Conservation (phyloP, 2,113 vertebrate species). For the Galemys pyrenaicus region DNA sequence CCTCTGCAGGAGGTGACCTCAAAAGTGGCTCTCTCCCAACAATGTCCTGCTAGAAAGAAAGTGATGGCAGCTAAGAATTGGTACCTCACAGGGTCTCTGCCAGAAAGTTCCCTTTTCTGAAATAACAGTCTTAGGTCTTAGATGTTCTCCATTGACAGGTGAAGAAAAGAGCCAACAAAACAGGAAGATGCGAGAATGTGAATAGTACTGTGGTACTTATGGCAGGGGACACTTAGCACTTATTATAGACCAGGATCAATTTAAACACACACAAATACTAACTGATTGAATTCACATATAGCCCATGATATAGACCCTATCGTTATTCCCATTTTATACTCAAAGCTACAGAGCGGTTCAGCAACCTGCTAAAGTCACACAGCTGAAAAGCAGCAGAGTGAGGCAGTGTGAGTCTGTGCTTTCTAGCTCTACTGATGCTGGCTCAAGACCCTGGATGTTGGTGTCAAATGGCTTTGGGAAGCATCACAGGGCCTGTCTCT, state of each 20-base stretch:
- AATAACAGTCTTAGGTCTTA: not conserved
- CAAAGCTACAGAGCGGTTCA: constrained; percentile 23
- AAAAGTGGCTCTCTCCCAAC: not conserved
- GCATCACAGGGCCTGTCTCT: not conserved
- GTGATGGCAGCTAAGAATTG: no score
- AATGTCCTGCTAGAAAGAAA: not conserved
- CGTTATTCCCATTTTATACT: not conserved
- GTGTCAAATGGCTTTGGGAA: not conserved
- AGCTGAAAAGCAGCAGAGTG: not conserved
- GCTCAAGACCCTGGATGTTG: not conserved
- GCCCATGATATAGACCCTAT: not conserved
- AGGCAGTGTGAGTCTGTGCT: not conserved
- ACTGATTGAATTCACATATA: not conserved
- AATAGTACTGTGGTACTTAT: rapidly evolving
- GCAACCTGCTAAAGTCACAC: not conserved
- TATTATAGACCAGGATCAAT: no score
- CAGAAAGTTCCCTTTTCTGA: not conserved
- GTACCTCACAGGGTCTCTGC: not conserved
- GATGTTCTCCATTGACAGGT: not conserved
- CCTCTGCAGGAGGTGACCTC: not conserved
- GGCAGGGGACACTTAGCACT: not conserved
- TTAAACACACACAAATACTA: not conserved
- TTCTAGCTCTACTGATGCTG: not conserved
- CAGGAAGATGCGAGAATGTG: not conserved
- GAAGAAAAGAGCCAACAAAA: not conserved